phyloP scores from a whole-genome alignment of 2,797 vertebrate genomes.

The Rallus crepitans region DNA sequence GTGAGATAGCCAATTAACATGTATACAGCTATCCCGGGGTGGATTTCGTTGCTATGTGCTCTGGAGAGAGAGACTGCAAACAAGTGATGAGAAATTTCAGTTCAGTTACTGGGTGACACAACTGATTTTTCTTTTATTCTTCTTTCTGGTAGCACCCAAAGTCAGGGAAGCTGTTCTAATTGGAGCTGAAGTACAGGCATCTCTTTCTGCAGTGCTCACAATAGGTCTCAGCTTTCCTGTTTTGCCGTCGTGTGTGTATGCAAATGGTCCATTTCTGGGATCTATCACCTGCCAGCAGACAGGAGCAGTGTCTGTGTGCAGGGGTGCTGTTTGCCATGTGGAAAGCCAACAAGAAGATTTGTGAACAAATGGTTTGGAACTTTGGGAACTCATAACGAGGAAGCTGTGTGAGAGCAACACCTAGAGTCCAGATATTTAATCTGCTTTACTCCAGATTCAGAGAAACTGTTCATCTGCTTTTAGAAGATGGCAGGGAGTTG shows the following conservation, averaged over 20 bases:
- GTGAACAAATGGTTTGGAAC: background rate
- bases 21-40: background rate
- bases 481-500: background rate
- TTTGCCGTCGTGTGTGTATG: background rate
- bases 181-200: background rate
- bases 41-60: rapidly evolving
- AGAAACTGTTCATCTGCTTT: background rate
- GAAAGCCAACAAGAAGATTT: background rate
- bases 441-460: background rate
- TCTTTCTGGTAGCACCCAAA: background rate
- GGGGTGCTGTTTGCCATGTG: background rate
- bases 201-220: background rate
- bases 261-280: background rate
- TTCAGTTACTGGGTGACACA: background rate
- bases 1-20: background rate
- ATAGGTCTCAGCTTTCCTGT: background rate
- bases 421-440: background rate
- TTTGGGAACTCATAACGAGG: background rate
- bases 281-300: background rate
- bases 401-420: conserved; percentile 15
- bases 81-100: background rate
- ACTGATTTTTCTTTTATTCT: background rate
- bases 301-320: background rate
- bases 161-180: background rate
- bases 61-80: background rate